phyloP scores from a whole-genome alignment of 2,888 invertebrate species.

The Seladonia tumulorum region DNA sequence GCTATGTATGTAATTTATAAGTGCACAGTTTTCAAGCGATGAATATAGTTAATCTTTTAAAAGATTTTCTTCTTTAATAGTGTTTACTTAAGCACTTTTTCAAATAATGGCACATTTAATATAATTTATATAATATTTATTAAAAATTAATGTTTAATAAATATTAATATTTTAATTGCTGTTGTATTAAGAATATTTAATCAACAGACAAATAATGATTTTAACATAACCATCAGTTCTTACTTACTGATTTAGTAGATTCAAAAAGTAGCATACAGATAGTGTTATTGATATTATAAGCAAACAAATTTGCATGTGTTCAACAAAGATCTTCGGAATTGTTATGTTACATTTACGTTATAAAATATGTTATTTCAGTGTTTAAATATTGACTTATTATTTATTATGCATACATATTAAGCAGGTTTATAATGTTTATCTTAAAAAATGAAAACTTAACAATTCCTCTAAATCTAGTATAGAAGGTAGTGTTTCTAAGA shows the following conservation, averaged over 20 bases:
- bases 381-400: slow-evolving; percentile 14
- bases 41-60: slow-evolving; percentile 33
- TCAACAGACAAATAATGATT: slow-evolving; percentile 21
- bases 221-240: neutral
- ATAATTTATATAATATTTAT: slow-evolving; percentile 19
- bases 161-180: slow-evolving; percentile 1
- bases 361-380: slow-evolving; percentile 23
- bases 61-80: slow-evolving; percentile 29
- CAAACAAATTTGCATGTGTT: slow-evolving; percentile 50
- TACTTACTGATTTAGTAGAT: neutral
- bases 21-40: slow-evolving; percentile 74
- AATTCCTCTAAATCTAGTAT: slow-evolving; percentile 30
- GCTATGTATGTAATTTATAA: slow-evolving; percentile 78
- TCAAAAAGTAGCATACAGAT: slow-evolving; percentile 18
- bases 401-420: slow-evolving; percentile 26
- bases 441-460: slow-evolving; percentile 35
- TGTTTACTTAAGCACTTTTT: slow-evolving; percentile 17
- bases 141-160: slow-evolving; percentile 9
- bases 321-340: slow-evolving; percentile 32
- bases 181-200: slow-evolving; percentile 21
- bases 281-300: slow-evolving; percentile 22
- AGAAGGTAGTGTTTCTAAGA: slow-evolving; percentile 28
- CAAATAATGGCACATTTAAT: slow-evolving; percentile 23
- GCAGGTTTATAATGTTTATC: slow-evolving; percentile 24
- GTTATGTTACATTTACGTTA: slow-evolving; percentile 25